Base-by-base conservation (phyloP, 2,797 vertebrate genomes). In the Melanotaenia pygmaea region DNA sequence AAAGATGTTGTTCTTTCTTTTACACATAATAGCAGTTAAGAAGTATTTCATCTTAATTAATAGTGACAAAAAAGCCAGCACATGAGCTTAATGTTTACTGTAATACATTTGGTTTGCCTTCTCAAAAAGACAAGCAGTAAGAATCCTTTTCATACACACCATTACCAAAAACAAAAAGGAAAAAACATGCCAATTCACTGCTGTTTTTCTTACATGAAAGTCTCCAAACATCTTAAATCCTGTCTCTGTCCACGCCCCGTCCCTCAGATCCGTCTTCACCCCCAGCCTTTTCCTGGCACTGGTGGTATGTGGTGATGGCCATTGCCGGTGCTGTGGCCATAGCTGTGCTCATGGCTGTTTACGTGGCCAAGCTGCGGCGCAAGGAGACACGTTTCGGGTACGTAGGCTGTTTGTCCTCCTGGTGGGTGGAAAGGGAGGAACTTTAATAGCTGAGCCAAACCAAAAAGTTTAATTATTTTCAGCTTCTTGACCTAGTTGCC, bases 331-430 rank as follows among this genome's bases (percentile, higher is more conserved):
- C 95, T 0, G 81, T 95, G 16, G 88, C 94, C 72, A 92, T 95
- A 1, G 93, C 94, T 11, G 90, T 94, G 74, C 93, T 96, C 77
- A 84, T 96, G 90, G 92, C 93, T 28, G 86, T 97, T 66, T 96
- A 97, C 64, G 92, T 96, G 76, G 92, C 95, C 67, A 95, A 95
- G 69, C 92, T 93, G 64, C 91, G 96, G 43, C 93, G 88, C 77
- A 98, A 98, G 82, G 96, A 97, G 91, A 97, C 96, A 0, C 95
- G 96, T 2, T 98, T 96, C 0, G 97, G 97, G 96, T 98, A 87
- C 85, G 96, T 89, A 64, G 47, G 28, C 30, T 38, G 53, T 53
- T 67, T 24, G 38, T 2, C 9, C 64, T 82, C 14, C 28, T 18
- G n/a, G 37, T 59, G 59, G 85, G 71, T 65, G 38, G 32, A 81